These are phyloP conservation scores for Clostera curtula DNA, from an alignment of 2,888 invertebrate genomes.

Conservation along the genomic window DNA sequence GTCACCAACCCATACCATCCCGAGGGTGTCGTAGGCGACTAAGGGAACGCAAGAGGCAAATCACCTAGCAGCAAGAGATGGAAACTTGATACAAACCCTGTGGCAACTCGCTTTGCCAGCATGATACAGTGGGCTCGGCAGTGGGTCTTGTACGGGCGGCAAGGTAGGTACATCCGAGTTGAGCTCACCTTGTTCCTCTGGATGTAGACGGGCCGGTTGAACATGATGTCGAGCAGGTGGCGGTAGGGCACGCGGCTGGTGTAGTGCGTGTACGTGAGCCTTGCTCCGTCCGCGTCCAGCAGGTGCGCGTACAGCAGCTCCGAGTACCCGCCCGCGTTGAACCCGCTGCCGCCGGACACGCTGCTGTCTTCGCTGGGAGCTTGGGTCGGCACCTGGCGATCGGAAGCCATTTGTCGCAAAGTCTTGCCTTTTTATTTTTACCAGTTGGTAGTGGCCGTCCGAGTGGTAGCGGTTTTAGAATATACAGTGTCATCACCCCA, in stretches of 20 bases:
- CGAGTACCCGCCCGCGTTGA: slow-evolving; percentile 70
- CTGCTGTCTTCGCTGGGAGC: slow-evolving; percentile 72
- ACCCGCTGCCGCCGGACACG: slow-evolving; percentile 17
- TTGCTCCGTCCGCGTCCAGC: slow-evolving; percentile 84
- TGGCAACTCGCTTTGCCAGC: no score
- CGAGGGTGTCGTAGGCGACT: no score
- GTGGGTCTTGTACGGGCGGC: no score
- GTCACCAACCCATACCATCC: no score
- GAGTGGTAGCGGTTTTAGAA: no score
- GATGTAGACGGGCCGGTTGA: slow-evolving; percentile 86
- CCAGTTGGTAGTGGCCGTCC: no score
- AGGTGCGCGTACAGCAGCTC: slow-evolving; percentile 89
- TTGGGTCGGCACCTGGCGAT: slow-evolving; percentile 83
- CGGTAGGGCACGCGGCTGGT: slow-evolving; percentile 84
- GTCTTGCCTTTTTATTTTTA: no score
- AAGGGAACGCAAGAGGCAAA: no score
- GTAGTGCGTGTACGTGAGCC: slow-evolving; percentile 87
- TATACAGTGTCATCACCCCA: no score
- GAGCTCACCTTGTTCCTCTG: slow-evolving; percentile 80
- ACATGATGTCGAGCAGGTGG: slow-evolving; percentile 84
- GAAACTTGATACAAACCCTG: no score
- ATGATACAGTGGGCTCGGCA: no score
- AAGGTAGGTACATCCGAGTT: slow-evolving; percentile 9
- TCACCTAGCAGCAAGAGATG: no score
- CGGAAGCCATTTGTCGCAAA: not conserved